Percentiles rank a stretch among this genome's conserved stretches.
Evolutionary conservation across 2,888 invertebrate genomes (phyloP).

Genomic region (Odontocerum albicorne): DNA sequence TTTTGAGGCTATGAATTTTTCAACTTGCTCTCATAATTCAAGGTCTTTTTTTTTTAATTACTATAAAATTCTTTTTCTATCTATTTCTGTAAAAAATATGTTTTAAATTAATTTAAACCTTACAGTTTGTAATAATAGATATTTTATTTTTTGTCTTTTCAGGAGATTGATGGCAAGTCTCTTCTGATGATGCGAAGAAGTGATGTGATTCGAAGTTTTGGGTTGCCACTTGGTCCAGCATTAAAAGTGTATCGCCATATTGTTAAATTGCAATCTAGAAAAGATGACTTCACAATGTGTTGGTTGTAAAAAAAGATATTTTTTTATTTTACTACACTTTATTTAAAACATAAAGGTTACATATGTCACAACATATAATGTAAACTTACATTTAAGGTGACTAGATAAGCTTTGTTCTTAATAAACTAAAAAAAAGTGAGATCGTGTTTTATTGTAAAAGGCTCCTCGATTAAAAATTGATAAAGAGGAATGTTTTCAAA

Average conservation of each 20-base stretch:
- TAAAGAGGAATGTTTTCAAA: constrained; percentile 1
- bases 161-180: constrained; percentile 92
- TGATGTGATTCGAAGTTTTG: constrained; percentile 81
- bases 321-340: constrained; percentile 13
- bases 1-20: no score
- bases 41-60: not conserved
- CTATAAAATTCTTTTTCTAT: not conserved
- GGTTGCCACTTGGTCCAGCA: constrained; percentile 85
- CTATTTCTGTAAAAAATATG: no score
- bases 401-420: no score
- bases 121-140: not conserved
- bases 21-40: no score
- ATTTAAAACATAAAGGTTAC: not conserved
- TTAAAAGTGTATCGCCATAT: constrained; percentile 82
- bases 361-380: not conserved
- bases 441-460: no score
- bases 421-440: not conserved
- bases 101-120: not conserved
- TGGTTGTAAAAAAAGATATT: constrained; percentile 60
- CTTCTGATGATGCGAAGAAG: constrained; percentile 79
- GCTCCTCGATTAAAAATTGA: no score
- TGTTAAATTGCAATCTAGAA: constrained; percentile 76
- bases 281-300: constrained; percentile 71
- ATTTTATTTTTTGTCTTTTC: constrained; percentile 35
- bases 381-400: not conserved